Percentiles rank a stretch among this genome's conserved stretches.
Conservation (phyloP, 1,140 invertebrate species). For the Maconellicoccus hirsutus region DNA sequence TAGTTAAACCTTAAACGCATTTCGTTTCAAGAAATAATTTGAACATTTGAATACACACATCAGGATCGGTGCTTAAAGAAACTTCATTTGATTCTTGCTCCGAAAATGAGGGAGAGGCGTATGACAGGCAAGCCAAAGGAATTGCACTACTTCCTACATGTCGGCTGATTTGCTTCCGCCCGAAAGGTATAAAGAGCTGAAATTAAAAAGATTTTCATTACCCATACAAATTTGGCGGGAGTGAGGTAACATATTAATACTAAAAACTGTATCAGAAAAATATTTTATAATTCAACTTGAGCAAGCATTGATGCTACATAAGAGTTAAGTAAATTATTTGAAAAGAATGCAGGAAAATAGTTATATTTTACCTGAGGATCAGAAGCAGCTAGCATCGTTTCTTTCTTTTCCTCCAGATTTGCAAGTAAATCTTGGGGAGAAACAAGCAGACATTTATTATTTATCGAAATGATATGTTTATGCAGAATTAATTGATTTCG, state of each 20-base stretch:
- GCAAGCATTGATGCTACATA: too few species aligned
- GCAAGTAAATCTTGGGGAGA: conserved; percentile 23
- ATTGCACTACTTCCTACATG: conserved; percentile 55
- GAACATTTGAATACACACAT: not conserved
- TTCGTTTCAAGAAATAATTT: too few species aligned
- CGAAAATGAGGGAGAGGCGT: conserved; percentile 45
- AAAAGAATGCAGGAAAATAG: not conserved
- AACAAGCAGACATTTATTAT: not conserved
- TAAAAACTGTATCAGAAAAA: too few species aligned
- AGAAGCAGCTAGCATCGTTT: conserved; percentile 65
- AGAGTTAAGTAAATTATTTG: too few species aligned
- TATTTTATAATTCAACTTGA: too few species aligned
- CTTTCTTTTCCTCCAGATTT: conserved; percentile 36
- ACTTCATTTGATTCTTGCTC: conserved; percentile 59
- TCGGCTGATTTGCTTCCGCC: conserved; percentile 59
- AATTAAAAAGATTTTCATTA: conserved; percentile 44
- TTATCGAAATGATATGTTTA: not conserved
- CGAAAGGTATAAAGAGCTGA: conserved; percentile 63
- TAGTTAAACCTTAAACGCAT: too few species aligned
- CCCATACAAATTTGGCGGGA: not conserved
- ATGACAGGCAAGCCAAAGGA: conserved; percentile 34
- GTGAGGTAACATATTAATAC: too few species aligned
- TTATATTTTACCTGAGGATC: conserved; percentile 53
- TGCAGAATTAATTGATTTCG: not conserved
- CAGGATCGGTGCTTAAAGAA: conserved; percentile 43